Conservation (phyloP, 2,888 invertebrate genomes). For the Amphipoea oculea region DNA sequence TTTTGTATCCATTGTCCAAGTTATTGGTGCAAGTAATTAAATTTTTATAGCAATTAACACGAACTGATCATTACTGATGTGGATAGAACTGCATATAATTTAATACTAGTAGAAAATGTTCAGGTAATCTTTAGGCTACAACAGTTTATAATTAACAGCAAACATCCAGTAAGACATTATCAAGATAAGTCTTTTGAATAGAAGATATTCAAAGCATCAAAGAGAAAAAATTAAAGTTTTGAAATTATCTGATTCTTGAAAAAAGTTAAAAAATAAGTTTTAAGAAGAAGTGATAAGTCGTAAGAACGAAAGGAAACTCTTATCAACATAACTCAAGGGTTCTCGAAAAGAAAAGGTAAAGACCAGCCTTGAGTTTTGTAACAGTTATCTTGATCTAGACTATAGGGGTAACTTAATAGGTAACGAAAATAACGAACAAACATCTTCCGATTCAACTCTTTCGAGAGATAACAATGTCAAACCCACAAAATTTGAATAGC, state of each 20-base stretch:
- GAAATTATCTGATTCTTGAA: not conserved
- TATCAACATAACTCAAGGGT: not conserved
- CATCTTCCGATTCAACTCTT: conserved; percentile 1
- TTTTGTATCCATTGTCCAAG: conserved; percentile 53
- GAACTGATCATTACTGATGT: conserved; percentile 6
- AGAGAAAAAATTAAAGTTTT: not conserved
- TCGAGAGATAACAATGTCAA: conserved; percentile 35
- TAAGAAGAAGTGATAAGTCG: not conserved
- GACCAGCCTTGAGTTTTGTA: not conserved
- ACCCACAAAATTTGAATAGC: conserved; percentile 60
- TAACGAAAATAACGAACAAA: conserved; percentile 9
- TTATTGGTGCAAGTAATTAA: conserved; percentile 39
- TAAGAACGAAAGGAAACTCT: not conserved
- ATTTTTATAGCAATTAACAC: conserved; percentile 47
- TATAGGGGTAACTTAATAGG: not conserved
- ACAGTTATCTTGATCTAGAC: not conserved
- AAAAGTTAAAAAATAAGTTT: not conserved
- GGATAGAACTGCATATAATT: conserved; percentile 13
- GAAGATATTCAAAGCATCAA: not conserved
- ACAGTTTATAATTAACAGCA: too few relatives aligned
- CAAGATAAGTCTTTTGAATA: not conserved
- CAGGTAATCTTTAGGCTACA: not conserved
- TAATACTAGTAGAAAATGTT: not conserved
- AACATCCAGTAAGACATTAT: not conserved
- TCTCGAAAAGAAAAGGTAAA: not conserved